Evolutionary conservation across 2,888 invertebrate species (phyloP).

Genomic region (Melanophora roralis): DNA sequence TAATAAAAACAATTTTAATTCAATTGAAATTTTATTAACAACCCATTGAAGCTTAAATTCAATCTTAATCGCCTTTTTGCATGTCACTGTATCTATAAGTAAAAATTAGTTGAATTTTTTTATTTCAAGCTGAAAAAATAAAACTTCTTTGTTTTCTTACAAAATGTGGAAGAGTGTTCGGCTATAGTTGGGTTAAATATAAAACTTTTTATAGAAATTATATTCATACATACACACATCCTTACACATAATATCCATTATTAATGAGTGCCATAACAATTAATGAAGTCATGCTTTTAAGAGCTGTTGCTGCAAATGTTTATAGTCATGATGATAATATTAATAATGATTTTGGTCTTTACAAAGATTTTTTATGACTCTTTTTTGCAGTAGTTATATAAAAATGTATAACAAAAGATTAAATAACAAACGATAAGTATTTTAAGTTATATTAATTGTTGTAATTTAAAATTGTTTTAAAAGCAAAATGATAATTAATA

Average conservation of each 20-base stretch:
- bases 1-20: neutral
- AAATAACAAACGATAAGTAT: too few relatives aligned
- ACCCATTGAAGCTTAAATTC: neutral
- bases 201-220: neutral
- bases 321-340: slow-evolving; percentile 15
- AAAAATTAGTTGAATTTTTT: neutral
- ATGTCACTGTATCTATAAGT: slow-evolving; percentile 26
- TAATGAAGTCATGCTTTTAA: slow-evolving; percentile 55
- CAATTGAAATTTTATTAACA: slow-evolving; percentile 4
- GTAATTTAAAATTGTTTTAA: neutral
- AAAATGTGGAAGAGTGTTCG: neutral
- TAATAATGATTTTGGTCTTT: neutral
- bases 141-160: neutral
- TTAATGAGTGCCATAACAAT: slow-evolving; percentile 55
- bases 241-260: slow-evolving; percentile 35
- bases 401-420: too few relatives aligned
- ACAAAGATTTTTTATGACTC: neutral
- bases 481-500: neutral
- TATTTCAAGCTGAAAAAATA: neutral
- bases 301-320: slow-evolving; percentile 37
- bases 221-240: slow-evolving; percentile 25
- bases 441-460: neutral
- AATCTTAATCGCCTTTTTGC: slow-evolving; percentile 6
- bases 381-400: neutral
- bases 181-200: neutral